These are phyloP conservation scores for Perccottus glenii DNA, from an alignment of 2,113 vertebrate genomes.

Conservation along the genomic window DNA sequence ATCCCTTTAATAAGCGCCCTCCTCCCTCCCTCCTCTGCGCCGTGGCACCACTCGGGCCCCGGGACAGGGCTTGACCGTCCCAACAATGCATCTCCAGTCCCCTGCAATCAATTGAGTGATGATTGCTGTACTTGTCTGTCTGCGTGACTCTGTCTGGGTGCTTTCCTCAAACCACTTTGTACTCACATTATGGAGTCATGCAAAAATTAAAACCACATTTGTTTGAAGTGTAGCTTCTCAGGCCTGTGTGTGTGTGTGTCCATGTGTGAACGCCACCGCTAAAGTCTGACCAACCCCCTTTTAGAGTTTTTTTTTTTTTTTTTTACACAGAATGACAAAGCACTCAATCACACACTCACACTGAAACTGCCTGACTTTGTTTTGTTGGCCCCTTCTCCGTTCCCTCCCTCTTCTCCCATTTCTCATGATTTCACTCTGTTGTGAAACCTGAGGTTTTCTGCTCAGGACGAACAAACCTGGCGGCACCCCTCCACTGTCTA, in stretches of 20 bases:
- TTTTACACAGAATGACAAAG: constrained; percentile 44
- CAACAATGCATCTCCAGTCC: constrained; percentile 54
- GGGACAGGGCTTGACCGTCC: constrained; percentile 38
- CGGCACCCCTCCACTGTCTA: neutral
- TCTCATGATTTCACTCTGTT: constrained; percentile 23
- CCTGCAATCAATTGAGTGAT: constrained; percentile 39
- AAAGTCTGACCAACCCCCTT: constrained; percentile 32
- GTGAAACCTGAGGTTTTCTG: constrained; percentile 27
- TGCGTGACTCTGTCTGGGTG: constrained; percentile 4
- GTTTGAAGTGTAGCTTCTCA: constrained; percentile 52
- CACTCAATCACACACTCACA: constrained; percentile 30
- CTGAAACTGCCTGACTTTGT: constrained; percentile 31
- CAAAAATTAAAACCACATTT: constrained; percentile 18
- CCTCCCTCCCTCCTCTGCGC: constrained; percentile 42
- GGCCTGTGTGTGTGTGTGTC: constrained; percentile 41
- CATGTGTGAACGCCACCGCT: constrained; percentile 60
- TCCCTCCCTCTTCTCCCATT: constrained; percentile 4
- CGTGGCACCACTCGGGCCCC: constrained; percentile 43
- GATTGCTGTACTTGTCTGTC: constrained; percentile 38
- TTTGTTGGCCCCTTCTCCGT: constrained; percentile 1
- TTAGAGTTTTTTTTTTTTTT: too few species aligned
- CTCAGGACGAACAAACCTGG: neutral
- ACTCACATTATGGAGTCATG: constrained; percentile 1
- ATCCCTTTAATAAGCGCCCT: constrained; percentile 43
- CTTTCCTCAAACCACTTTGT: constrained; percentile 16